Evolutionary conservation across 2,888 invertebrate genomes (phyloP).

Genomic region (Erpobdella octoculata): DNA sequence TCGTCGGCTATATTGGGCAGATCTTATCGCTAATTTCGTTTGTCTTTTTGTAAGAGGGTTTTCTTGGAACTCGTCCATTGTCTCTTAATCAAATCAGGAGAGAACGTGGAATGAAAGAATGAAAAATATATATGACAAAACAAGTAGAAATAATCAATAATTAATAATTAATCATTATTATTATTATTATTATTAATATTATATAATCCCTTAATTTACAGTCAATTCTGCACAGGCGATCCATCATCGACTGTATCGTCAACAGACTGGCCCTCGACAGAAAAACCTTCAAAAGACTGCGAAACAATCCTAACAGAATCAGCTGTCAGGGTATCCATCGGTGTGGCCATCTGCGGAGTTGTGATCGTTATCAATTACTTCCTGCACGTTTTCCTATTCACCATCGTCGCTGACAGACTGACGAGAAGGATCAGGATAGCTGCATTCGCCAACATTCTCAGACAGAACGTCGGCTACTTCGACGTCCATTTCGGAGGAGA

Average conservation of each 20-base stretch:
- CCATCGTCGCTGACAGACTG: slow-evolving; percentile 32
- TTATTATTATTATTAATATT: too few species aligned
- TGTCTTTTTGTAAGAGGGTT: too few species aligned
- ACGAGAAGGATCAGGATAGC: slow-evolving; percentile 32
- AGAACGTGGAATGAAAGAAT: background rate
- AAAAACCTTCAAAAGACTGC: background rate
- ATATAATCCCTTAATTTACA: too few species aligned
- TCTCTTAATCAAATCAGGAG: background rate
- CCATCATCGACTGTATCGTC: too few species aligned
- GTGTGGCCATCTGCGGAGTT: slow-evolving; percentile 19
- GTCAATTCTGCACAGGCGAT: too few species aligned
- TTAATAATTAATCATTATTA: too few species aligned
- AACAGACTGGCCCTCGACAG: background rate
- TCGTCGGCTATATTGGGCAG: too few species aligned
- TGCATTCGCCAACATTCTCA: slow-evolving; percentile 36
- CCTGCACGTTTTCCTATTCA: slow-evolving; percentile 32
- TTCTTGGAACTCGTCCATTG: too few species aligned
- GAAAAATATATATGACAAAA: too few species aligned
- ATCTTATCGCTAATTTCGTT: too few species aligned
- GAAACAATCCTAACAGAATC: slow-evolving; percentile 2
- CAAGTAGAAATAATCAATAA: too few species aligned
- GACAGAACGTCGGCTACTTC: slow-evolving; percentile 38
- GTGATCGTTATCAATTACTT: slow-evolving; percentile 25
- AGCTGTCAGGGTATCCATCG: slow-evolving; percentile 14
- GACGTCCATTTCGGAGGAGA: slow-evolving; percentile 38